Evolutionary conservation across 1,140 invertebrate species (phyloP), one percentile per base, ranked within the genome.

Genomic region (Penaeus vannamei): DNA sequence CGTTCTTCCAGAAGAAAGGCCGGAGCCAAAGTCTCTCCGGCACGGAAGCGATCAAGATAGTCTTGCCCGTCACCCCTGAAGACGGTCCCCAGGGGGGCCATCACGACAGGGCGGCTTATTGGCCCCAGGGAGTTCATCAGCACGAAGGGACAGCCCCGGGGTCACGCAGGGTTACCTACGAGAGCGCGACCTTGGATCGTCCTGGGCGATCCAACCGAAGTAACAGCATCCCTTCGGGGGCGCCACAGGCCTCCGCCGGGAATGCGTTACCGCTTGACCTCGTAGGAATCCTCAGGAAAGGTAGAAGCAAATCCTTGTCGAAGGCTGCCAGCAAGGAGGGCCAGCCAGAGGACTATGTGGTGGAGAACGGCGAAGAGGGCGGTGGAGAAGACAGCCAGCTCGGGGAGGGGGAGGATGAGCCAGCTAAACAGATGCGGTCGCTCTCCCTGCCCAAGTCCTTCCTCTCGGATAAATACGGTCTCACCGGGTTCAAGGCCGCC

Each of bases 391-490:
- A 76, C 60, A 22, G 42, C 72, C 32, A 36, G 62, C 64, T 46
- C 0, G 80, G 62, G 20, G 83, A 83, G 36, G 79, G 77, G 82
- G 81, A 90, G 69, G 86, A 88, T 17, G 87, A 91, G 20, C 91
- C 94, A 85, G 93, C 94, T 80, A 92, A 93, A 19, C 94, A 95
- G 85, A 95, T 95, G 90, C 93, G 95, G 29, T 95, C 95, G 1
- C 93, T 95, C 91, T 95, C 95, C 3, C 92, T 95, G 90, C 95
- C 95, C 7, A 95, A 95, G 91, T 95, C 95, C 22, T 95, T 95
- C 91, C 93, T 95, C 29, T 93, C 94, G 3, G 93, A 93, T 93
- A 94, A 90, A 61, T 92, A 92, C 90, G 92, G 92, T 66, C 87
- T 92, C 19, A 90, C 84, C n/a, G 91, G 91, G 26, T 89, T 92